phyloP scores from a whole-genome alignment of 2,113 vertebrate genomes.

The Chionomys nivalis region DNA sequence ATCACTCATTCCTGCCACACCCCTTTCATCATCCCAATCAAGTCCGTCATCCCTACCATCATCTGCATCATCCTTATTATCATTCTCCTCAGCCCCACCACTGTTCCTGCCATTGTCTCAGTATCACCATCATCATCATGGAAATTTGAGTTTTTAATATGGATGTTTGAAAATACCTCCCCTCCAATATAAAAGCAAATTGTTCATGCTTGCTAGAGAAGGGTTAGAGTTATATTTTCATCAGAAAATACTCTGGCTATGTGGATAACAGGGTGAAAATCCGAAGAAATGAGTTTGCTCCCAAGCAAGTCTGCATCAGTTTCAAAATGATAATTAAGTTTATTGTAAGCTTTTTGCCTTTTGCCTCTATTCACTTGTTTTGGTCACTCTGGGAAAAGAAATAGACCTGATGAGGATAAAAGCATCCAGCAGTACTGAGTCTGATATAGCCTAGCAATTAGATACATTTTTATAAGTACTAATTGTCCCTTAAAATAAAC shows the following conservation, averaged over 20 bases:
- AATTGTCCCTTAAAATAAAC: slow-evolving; percentile 81
- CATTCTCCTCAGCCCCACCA: not conserved
- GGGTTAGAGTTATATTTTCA: not conserved
- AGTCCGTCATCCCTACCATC: not conserved
- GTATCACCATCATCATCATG: not conserved
- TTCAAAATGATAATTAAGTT: slow-evolving; percentile 55
- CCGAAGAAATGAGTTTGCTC: not conserved
- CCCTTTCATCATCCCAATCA: not conserved
- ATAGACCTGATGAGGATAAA: slow-evolving; percentile 38
- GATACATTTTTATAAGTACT: slow-evolving; percentile 71
- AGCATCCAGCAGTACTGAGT: slow-evolving; percentile 39
- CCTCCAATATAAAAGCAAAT: not conserved
- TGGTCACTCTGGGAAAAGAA: slow-evolving; percentile 67
- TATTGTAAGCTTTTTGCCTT: slow-evolving; percentile 36
- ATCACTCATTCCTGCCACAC: not conserved
- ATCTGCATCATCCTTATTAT: too few species aligned
- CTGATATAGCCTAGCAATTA: slow-evolving; percentile 74
- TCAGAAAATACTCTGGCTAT: not conserved
- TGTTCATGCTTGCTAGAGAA: not conserved
- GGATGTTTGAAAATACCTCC: not conserved
- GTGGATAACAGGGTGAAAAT: not conserved
- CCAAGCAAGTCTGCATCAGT: slow-evolving; percentile 15
- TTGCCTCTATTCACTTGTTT: slow-evolving; percentile 49
- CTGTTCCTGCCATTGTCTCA: too few species aligned
- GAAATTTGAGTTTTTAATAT: not conserved